Percentiles rank a stretch among this genome's conserved stretches.
Conservation (phyloP, 2,113 vertebrate species). For the Puma concolor region DNA sequence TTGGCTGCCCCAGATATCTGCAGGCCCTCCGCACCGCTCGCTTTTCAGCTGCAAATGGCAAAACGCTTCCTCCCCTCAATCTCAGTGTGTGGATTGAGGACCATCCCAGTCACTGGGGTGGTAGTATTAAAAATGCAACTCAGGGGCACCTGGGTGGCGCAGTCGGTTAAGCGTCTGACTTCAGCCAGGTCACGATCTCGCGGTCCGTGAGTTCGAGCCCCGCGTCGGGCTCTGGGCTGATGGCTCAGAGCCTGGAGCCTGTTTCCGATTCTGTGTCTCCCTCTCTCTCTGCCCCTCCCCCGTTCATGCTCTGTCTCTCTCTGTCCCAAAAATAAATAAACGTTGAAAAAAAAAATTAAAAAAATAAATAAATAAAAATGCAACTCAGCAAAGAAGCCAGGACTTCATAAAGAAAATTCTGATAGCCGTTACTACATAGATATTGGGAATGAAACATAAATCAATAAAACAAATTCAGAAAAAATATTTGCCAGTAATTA, state of each 20-base stretch:
- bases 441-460: not conserved
- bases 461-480: not conserved
- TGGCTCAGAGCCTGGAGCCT: no score
- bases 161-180: no score
- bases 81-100: not conserved
- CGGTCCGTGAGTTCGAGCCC: no score
- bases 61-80: not conserved
- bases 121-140: not conserved
- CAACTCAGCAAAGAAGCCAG: not conserved
- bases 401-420: not conserved
- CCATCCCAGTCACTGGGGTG: not conserved
- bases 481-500: not conserved
- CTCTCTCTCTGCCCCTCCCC: no score
- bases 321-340: no score
- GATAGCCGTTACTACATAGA: not conserved
- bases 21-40: not conserved
- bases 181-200: no score
- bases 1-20: not conserved
- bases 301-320: no score
- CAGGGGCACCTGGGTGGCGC: no score
- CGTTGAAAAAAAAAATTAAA: no score
- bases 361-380: not conserved
- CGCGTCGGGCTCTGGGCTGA: no score
- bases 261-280: no score
- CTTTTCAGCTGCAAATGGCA: not conserved